These are phyloP conservation scores for Xenentodon cancila DNA, from an alignment of 2,797 vertebrate species.

Conservation along the genomic window DNA sequence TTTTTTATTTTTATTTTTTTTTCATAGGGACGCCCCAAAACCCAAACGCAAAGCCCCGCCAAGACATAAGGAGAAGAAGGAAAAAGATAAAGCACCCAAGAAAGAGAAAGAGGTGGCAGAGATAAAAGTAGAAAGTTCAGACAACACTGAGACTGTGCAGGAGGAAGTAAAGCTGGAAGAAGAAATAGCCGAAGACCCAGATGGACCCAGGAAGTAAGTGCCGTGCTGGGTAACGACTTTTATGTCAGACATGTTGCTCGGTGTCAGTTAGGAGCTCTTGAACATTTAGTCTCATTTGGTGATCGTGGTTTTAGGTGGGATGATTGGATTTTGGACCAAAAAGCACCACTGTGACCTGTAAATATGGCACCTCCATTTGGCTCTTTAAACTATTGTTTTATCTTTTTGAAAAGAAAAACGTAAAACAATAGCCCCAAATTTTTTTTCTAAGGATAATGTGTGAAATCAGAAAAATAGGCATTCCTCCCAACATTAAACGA, in stretches of 20 bases:
- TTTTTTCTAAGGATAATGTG: too few species aligned
- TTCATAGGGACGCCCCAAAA: slow-evolving; percentile 86
- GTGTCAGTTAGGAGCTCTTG: too few species aligned
- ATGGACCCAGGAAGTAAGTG: slow-evolving; percentile 94
- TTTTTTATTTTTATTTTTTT: background rate
- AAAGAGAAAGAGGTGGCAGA: slow-evolving; percentile 84
- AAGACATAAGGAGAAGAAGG: slow-evolving; percentile 88
- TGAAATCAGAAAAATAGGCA: too few species aligned
- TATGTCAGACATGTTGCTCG: background rate
- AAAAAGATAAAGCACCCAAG: slow-evolving; percentile 87
- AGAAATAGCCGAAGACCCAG: slow-evolving; percentile 87
- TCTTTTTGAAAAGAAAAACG: too few species aligned
- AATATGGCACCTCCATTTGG: too few species aligned
- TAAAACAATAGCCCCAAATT: too few species aligned
- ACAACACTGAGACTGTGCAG: slow-evolving; percentile 63
- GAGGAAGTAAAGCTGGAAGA: slow-evolving; percentile 88
- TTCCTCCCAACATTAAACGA: too few species aligned
- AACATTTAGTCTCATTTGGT: too few species aligned
- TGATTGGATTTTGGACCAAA: too few species aligned
- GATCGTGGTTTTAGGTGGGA: too few species aligned
- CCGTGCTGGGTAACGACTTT: background rate
- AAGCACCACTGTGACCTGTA: too few species aligned
- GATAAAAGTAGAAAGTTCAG: slow-evolving; percentile 88
- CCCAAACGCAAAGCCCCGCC: slow-evolving; percentile 85
- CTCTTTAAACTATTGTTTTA: too few species aligned